Evolutionary conservation across 64 coral and sea anemone genomes (phyloP), one percentile per base, ranked within the genome.

Genomic region (Stichodactyla mertensii): DNA sequence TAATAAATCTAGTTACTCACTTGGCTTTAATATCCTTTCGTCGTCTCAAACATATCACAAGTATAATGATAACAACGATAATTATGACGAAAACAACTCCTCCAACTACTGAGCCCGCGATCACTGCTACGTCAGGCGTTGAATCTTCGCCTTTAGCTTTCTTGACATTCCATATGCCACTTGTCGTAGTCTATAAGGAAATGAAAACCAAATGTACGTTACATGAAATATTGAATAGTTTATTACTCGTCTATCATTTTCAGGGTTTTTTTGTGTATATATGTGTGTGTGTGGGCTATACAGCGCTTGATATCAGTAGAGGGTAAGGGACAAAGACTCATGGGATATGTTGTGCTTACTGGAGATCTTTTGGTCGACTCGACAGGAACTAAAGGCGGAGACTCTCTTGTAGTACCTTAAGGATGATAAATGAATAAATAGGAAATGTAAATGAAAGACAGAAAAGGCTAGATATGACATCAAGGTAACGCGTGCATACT

Each of bases 51-150:
- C 26, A 79, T 24, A 45, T 52, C 7, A 79, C 26, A 20, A 79
- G 4, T 13, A 79, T 8, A 11, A 79, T 19, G 77, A 79, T 79
- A 14, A 79, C 77, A 16, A 79, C 77, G 77, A 79, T 79, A 51
- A 79, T 6, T 4, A 79, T 79, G 51, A 79, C 77, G 11, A 79
- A 79, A 52, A 26, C 77, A 79, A 55, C 18, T 81, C 78, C 78
- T 54, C 78, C 78, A 81, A 28, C 78, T 54, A 81, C 78, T 81
- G 78, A 81, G 78, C 78, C 78, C n/a, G 78, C 78, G 51, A 81
- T 81, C 78, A 81, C 1, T 52, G 78, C 78, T 74, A 23, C 69
- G 27, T n/a, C 69, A 11, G 69, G 69, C 27, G 69, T 74, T 12
- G 23, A 11, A n/a, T 66, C 62, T 9, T 31, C 69, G 27, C 24